These are phyloP conservation scores for Danio choprae DNA, from an alignment of 2,797 vertebrate species.

Conservation along the genomic window DNA sequence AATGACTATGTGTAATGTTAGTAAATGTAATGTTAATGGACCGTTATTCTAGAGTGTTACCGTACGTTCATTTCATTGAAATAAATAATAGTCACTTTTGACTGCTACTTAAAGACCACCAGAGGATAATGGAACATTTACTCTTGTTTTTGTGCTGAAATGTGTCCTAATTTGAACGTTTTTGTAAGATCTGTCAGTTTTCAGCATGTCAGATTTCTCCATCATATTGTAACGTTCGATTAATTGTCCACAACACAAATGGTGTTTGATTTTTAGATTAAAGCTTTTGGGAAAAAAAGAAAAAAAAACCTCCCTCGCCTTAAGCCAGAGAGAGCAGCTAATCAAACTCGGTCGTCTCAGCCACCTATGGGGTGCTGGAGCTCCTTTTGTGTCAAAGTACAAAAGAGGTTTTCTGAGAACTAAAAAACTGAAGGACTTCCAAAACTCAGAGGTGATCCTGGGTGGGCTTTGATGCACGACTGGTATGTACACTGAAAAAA, in stretches of 20 bases:
- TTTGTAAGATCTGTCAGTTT: background rate
- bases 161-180: background rate
- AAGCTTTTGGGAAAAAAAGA: slow-evolving; percentile 63
- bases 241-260: background rate
- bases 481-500: too few relatives aligned
- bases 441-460: slow-evolving; percentile 74
- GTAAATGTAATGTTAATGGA: too few relatives aligned
- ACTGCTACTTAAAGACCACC: too few relatives aligned
- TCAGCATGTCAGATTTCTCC: background rate
- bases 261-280: slow-evolving; percentile 78
- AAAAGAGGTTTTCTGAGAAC: slow-evolving; percentile 65
- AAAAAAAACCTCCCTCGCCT: slow-evolving; percentile 63
- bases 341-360: slow-evolving; percentile 73
- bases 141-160: background rate
- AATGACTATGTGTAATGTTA: too few relatives aligned
- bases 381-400: slow-evolving; percentile 69
- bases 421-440: slow-evolving; percentile 67
- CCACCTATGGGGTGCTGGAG: slow-evolving; percentile 69
- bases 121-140: background rate
- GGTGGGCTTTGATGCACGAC: slow-evolving; percentile 70
- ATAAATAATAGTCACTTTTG: too few relatives aligned
- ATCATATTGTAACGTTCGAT: background rate
- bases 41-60: too few relatives aligned
- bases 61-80: too few relatives aligned
- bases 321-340: slow-evolving; percentile 69